Evolutionary conservation across 2,888 invertebrate species (phyloP).

Genomic region (Lithodes maja): DNA sequence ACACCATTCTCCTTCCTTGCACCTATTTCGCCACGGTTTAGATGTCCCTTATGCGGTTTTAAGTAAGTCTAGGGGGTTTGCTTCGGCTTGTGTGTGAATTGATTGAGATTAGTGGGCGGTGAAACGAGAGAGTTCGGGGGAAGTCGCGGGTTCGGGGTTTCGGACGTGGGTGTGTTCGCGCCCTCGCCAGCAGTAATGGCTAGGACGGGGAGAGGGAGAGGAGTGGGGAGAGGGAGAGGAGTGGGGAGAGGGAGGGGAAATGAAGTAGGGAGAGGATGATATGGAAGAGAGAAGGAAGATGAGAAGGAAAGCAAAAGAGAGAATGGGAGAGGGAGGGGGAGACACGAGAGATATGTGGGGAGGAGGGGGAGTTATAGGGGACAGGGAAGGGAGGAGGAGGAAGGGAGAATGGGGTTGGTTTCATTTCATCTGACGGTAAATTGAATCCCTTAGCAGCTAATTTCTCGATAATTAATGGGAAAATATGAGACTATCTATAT

Average conservation of each 20-base stretch:
- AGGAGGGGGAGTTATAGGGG: background rate
- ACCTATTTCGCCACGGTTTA: no score
- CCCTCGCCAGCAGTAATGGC: no score
- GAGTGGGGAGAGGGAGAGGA: slow-evolving; percentile 2
- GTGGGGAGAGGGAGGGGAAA: slow-evolving; percentile 11
- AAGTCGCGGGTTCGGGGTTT: background rate
- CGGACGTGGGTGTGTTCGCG: no score
- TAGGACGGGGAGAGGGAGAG: slow-evolving; percentile 1
- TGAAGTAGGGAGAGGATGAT: slow-evolving; percentile 3
- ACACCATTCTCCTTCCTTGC: no score
- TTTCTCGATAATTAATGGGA: no score
- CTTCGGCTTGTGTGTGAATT: no score
- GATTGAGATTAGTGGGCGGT: background rate
- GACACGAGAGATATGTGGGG: background rate
- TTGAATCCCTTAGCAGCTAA: no score
- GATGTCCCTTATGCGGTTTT: no score
- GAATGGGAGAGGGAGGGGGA: background rate
- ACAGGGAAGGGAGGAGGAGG: background rate
- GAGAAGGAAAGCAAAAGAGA: background rate
- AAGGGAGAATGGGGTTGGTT: no score
- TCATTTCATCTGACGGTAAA: no score
- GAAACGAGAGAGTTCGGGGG: background rate
- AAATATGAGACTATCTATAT: no score
- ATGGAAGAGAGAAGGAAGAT: background rate
- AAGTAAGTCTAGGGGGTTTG: no score